phyloP scores from a whole-genome alignment of 2,888 invertebrate species.

The Phania funesta region DNA sequence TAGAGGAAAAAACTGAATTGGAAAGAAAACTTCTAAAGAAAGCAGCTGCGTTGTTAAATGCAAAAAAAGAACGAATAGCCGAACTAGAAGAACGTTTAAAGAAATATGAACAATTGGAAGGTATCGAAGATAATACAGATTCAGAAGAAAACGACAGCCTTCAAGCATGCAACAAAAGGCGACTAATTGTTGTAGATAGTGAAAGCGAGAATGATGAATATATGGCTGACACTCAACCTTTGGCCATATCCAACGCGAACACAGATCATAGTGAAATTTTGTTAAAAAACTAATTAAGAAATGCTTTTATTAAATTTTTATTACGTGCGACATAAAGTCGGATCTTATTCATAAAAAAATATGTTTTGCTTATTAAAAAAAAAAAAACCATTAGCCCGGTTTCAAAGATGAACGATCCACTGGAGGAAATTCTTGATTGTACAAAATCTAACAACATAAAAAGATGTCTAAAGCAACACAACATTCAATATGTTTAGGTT shows the following conservation, averaged over 20 bases:
- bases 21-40: slow-evolving; percentile 58
- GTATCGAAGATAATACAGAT: background rate
- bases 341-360: no score
- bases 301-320: no score
- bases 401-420: no score
- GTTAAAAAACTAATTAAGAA: no score
- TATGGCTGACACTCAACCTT: slow-evolving; percentile 37
- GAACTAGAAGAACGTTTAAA: slow-evolving; percentile 42
- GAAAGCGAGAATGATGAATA: slow-evolving; percentile 57
- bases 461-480: no score
- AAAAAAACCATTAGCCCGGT: no score
- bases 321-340: no score
- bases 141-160: slow-evolving; percentile 28
- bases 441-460: no score
- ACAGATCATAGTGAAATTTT: no score
- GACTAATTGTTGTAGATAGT: slow-evolving; percentile 43
- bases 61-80: slow-evolving; percentile 50
- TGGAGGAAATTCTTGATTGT: no score
- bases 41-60: slow-evolving; percentile 47
- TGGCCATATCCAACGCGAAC: background rate
- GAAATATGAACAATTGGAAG: slow-evolving; percentile 43
- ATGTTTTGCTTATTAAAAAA: no score
- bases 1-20: slow-evolving; percentile 57
- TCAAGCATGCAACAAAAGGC: slow-evolving; percentile 27
- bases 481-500: no score